A percentile compares a stretch with the other conserved stretches of the same genome.
Evolutionary conservation across 2,888 invertebrate genomes (phyloP).

Genomic region (Trissonchulus latispiculum): DNA sequence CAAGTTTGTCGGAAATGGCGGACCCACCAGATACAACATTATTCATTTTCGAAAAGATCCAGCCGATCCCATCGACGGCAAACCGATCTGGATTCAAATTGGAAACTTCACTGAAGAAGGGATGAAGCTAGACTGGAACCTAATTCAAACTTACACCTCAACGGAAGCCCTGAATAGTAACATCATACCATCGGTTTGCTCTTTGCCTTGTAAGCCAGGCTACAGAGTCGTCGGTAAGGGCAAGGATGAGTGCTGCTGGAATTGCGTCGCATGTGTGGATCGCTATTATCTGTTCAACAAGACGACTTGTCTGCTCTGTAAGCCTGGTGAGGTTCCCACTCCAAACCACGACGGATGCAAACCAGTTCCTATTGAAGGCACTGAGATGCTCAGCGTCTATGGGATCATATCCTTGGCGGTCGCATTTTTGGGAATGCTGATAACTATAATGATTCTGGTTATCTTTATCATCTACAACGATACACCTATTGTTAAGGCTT

Average conservation of each 20-base stretch:
- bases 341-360: constrained; percentile 54
- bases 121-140: constrained; percentile 20
- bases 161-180: constrained; percentile 14
- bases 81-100: constrained; percentile 62
- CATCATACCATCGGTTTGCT: constrained; percentile 36
- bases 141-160: constrained; percentile 23
- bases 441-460: constrained; percentile 41
- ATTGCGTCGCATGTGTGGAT: neutral
- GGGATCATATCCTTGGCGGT: constrained; percentile 3
- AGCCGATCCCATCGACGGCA: constrained; percentile 49
- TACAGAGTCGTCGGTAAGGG: neutral
- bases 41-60: constrained; percentile 79
- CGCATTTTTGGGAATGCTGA: constrained; percentile 38
- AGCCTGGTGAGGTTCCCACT: constrained; percentile 68
- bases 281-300: constrained; percentile 46
- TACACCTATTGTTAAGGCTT: constrained; percentile 49
- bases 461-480: constrained; percentile 45
- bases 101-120: constrained; percentile 58
- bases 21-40: constrained; percentile 90
- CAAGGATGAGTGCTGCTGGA: neutral
- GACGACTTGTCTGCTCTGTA: constrained; percentile 71
- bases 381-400: neutral
- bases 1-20: constrained; percentile 76
- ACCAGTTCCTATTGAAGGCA: constrained; percentile 30
- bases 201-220: constrained; percentile 1